Percentiles rank a stretch among this genome's conserved stretches.
Conservation (phyloP, 1,140 invertebrate species). For the Tigriopus japonicus region DNA sequence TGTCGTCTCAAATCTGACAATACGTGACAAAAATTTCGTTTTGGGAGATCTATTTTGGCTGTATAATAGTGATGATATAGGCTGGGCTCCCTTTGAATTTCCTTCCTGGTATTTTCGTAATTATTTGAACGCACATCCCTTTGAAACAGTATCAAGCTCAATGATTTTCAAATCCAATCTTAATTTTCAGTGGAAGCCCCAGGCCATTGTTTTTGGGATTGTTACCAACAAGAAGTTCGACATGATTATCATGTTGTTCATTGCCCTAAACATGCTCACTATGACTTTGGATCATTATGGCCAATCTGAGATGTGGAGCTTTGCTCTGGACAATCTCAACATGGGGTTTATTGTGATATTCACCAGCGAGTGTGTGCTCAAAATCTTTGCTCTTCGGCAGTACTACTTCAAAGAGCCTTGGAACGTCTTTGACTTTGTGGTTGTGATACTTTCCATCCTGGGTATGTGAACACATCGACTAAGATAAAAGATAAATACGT, state of each 20-base stretch:
- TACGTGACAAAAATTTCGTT: too few species aligned
- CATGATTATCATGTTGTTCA: conserved; percentile 98
- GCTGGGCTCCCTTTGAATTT: too few species aligned
- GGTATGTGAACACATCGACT: conserved; percentile 37
- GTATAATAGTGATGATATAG: too few species aligned
- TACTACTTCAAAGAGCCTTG: conserved; percentile 98
- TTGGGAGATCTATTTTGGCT: too few species aligned
- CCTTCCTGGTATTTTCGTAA: too few species aligned
- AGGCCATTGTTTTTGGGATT: conserved; percentile 89
- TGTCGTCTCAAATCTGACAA: too few species aligned
- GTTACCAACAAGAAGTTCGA: conserved; percentile 97
- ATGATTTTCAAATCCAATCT: not conserved
- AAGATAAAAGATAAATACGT: not conserved
- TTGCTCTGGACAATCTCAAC: conserved; percentile 73
- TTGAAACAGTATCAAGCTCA: too few species aligned
- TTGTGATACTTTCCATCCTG: conserved; percentile 94
- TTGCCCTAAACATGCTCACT: conserved; percentile 93
- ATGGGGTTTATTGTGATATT: conserved; percentile 97
- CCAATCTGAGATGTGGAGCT: conserved; percentile 57
- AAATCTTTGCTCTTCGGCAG: conserved; percentile 87
- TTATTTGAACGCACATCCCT: too few species aligned
- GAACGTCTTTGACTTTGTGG: conserved; percentile 98
- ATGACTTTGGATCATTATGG: conserved; percentile 95
- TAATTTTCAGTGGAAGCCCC: conserved; percentile 60
- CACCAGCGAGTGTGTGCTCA: conserved; percentile 87